A percentile compares a stretch with the other conserved stretches of the same genome.
Conservation (phyloP, 2,113 vertebrate genomes). For the Alaudala cheleensis region DNA sequence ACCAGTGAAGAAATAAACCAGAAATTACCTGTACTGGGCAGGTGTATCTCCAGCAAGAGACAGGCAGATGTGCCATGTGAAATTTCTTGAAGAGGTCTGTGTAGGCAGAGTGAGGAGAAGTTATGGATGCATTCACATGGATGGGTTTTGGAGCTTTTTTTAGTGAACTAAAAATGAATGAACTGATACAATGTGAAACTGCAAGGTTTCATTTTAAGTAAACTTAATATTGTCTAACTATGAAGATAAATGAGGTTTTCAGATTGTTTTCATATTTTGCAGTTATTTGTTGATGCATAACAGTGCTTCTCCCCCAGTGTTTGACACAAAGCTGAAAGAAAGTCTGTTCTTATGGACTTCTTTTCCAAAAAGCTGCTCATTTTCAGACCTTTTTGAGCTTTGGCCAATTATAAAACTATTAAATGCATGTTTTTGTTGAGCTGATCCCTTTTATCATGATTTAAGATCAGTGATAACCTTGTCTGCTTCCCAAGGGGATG, state of each 20-base stretch:
- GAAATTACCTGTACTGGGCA: background rate
- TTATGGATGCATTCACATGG: background rate
- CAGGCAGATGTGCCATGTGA: background rate
- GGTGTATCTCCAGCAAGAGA: background rate
- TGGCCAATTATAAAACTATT: background rate
- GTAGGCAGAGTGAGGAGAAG: background rate
- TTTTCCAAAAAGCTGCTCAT: background rate
- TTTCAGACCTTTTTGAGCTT: background rate
- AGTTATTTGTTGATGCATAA: background rate
- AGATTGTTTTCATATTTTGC: background rate
- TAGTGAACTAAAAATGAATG: background rate
- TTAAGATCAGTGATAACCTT: background rate
- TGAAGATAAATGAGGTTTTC: background rate
- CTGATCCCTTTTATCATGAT: background rate
- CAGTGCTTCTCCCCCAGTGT: fast-evolving
- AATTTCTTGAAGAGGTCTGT: background rate
- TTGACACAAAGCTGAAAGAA: background rate
- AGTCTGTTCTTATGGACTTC: background rate
- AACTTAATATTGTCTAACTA: background rate
- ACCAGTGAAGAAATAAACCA: background rate
- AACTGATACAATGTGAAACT: background rate
- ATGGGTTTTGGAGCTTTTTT: background rate
- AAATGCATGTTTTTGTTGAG: background rate
- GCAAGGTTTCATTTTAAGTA: background rate
- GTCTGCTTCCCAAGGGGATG: background rate